Percentiles rank a stretch among this genome's conserved stretches.
phyloP scores from a whole-genome alignment of 2,797 vertebrate genomes.

The Lindbergichthys nudifrons region DNA sequence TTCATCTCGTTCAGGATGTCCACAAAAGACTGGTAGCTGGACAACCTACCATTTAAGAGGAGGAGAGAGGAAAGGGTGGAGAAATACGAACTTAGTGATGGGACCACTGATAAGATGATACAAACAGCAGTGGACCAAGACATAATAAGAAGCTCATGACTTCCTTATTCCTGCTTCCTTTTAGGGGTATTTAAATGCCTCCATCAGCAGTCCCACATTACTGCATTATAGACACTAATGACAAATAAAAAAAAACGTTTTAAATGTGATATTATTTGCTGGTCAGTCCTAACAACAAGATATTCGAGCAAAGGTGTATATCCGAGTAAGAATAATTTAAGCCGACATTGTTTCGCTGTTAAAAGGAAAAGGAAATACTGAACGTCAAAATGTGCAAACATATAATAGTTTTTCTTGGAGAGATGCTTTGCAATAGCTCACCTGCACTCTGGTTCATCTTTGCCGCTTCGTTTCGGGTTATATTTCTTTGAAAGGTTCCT shows the following conservation, averaged over 20 bases:
- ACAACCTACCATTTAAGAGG: slow-evolving; percentile 80
- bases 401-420: background rate
- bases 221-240: background rate
- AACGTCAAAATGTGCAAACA: background rate
- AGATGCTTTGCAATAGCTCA: slow-evolving; percentile 66
- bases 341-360: background rate
- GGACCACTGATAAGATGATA: slow-evolving; percentile 57
- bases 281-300: background rate
- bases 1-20: slow-evolving; percentile 92
- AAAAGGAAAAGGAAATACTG: background rate
- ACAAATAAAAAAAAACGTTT: background rate
- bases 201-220: background rate
- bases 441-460: slow-evolving; percentile 92
- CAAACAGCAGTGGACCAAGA: slow-evolving; percentile 25
- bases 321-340: background rate
- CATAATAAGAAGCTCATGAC: slow-evolving; percentile 49
- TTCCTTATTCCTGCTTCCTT: slow-evolving; percentile 72
- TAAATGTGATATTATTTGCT: background rate
- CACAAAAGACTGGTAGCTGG: slow-evolving; percentile 89
- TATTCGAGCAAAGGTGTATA: background rate
- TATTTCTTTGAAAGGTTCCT: slow-evolving; percentile 93
- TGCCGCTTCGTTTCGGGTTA: slow-evolving; percentile 87
- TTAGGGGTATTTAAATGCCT: slow-evolving; percentile 55
- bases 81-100: slow-evolving; percentile 44
- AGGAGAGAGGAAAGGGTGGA: slow-evolving; percentile 61